phyloP scores from a whole-genome alignment of 2,113 vertebrate species.

The Malurus melanocephalus region DNA sequence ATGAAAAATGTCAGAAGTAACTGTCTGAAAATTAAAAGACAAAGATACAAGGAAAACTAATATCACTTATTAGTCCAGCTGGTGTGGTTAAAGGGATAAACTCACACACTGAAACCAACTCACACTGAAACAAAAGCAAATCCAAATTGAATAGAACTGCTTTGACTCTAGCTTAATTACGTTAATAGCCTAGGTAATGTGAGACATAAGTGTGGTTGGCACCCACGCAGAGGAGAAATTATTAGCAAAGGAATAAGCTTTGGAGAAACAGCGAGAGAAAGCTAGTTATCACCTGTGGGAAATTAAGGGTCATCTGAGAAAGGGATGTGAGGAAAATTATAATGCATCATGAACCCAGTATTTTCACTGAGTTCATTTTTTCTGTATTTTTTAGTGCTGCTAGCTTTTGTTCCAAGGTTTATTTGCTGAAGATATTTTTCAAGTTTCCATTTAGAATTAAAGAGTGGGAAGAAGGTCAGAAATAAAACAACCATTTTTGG shows the following conservation, averaged over 20 bases:
- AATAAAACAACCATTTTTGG: neutral
- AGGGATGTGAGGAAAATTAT: neutral
- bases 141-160: neutral
- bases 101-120: neutral
- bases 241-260: neutral
- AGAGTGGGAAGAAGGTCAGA: neutral
- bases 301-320: neutral
- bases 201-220: neutral
- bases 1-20: neutral
- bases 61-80: neutral
- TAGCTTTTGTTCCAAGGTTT: neutral
- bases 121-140: neutral
- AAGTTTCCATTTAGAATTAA: neutral
- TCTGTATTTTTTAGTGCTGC: neutral
- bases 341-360: neutral
- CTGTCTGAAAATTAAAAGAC: neutral
- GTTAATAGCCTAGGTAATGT: neutral
- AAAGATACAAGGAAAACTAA: neutral
- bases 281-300: neutral
- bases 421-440: neutral
- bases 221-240: neutral
- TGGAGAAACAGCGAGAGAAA: neutral
- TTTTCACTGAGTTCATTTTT: neutral
- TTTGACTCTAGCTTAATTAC: neutral
- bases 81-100: neutral